Evolutionary conservation across 2,113 vertebrate species (phyloP).

Genomic region (Elachura formosa): DNA sequence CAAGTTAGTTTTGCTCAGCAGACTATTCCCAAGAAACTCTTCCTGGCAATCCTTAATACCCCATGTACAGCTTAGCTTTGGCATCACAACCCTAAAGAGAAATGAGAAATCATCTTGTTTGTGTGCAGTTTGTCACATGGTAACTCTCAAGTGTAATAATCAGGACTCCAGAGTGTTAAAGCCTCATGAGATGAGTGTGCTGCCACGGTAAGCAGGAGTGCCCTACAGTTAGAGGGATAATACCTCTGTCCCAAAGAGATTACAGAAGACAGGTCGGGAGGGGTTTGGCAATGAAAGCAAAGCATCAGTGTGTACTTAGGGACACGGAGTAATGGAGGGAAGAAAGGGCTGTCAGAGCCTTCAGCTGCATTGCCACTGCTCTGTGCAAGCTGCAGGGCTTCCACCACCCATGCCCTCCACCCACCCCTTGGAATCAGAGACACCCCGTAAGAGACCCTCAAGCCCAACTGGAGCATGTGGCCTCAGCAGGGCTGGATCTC

Average conservation of each 20-base stretch:
- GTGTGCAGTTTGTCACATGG: not conserved
- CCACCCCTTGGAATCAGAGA: not conserved
- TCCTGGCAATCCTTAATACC: not conserved
- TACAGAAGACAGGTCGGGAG: rapidly evolving
- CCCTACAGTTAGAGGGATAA: not conserved
- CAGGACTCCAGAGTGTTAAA: not conserved
- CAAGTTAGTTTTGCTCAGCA: not conserved
- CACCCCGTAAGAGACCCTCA: not conserved
- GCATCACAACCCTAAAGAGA: not conserved
- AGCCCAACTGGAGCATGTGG: not conserved
- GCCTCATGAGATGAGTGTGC: rapidly evolving
- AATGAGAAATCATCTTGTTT: not conserved
- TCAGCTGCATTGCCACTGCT: not conserved
- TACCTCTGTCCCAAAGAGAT: not conserved
- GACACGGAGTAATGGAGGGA: rapidly evolving
- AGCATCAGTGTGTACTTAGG: too few species aligned
- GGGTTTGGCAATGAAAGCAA: not conserved
- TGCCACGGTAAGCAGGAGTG: not conserved
- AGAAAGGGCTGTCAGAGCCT: not conserved
- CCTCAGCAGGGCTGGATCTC: not conserved
- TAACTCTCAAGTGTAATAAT: not conserved
- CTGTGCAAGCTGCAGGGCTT: not conserved
- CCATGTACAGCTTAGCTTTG: not conserved
- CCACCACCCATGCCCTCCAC: rapidly evolving
- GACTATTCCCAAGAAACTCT: not conserved